Evolutionary conservation across 2,113 vertebrate genomes (phyloP).

Genomic region (Telmatochromis sp.): DNA sequence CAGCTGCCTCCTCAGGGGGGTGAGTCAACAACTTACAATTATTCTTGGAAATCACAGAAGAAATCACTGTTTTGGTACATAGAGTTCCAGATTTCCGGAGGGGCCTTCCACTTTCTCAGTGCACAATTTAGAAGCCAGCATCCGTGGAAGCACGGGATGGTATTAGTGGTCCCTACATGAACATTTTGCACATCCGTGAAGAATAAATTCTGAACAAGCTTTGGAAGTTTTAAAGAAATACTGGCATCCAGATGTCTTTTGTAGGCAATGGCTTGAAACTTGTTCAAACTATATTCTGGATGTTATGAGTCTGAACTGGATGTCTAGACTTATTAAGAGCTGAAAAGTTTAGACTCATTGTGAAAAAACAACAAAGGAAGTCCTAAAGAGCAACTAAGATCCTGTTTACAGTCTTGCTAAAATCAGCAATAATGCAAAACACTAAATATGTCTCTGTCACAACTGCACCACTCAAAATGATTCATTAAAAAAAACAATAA

Average conservation of each 20-base stretch:
- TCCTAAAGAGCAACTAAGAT: background rate
- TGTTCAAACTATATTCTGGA: background rate
- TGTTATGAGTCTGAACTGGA: background rate
- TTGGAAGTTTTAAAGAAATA: background rate
- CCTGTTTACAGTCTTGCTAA: background rate
- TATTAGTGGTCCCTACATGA: background rate
- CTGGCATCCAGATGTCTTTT: background rate
- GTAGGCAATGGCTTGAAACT: background rate
- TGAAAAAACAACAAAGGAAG: background rate
- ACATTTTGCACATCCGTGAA: background rate
- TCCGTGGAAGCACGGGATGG: background rate
- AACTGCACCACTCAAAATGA: background rate
- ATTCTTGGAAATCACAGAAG: background rate
- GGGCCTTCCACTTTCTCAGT: background rate
- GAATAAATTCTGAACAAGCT: background rate
- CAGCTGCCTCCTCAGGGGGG: background rate
- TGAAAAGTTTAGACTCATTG: background rate
- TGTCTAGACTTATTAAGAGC: background rate
- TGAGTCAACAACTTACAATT: background rate
- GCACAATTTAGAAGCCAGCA: background rate
- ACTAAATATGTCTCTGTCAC: background rate
- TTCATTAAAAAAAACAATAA: fast-evolving
- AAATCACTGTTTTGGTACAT: background rate
- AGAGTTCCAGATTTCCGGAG: fast-evolving
- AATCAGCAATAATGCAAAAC: background rate